phyloP scores from a whole-genome alignment of 2,888 invertebrate genomes.

The Andrena hattorfiana region DNA sequence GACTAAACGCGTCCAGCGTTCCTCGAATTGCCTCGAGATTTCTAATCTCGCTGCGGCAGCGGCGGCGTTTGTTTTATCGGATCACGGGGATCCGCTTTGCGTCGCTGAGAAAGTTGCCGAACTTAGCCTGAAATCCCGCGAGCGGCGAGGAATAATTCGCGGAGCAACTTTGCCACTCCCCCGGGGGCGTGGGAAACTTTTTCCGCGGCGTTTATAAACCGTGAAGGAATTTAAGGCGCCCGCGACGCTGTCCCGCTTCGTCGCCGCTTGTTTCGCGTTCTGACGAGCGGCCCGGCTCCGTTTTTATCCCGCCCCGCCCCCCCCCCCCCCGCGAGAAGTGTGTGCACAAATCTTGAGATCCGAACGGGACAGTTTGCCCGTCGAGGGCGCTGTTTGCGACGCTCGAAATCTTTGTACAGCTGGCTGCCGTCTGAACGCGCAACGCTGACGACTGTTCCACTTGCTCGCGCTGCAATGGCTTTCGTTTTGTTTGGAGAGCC shows the following conservation, averaged over 20 bases:
- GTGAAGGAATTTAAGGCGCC: constrained; percentile 32
- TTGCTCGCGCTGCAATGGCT: constrained; percentile 2
- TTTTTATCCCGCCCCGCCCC: not conserved
- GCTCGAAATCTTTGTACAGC: not conserved
- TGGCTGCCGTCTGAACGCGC: constrained; percentile 9
- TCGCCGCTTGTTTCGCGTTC: not conserved
- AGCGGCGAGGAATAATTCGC: constrained; percentile 22
- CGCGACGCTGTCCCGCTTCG: not conserved
- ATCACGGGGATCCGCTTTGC: not conserved
- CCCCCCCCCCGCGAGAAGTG: not conserved
- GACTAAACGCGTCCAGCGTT: not conserved
- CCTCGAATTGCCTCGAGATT: constrained; percentile 8
- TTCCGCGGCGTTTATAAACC: constrained; percentile 39
- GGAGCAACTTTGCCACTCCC: constrained; percentile 17
- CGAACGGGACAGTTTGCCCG: not conserved
- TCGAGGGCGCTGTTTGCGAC: not conserved
- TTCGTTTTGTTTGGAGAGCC: constrained; percentile 8
- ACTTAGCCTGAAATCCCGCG: constrained; percentile 34
- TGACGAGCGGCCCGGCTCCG: not conserved
- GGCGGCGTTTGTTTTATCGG: constrained; percentile 21
- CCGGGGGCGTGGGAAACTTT: constrained; percentile 28
- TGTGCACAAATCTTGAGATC: constrained; percentile 9
- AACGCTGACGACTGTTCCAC: not conserved
- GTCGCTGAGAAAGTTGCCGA: constrained; percentile 24
- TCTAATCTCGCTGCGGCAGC: constrained; percentile 30